Evolutionary conservation across 2,113 vertebrate species (phyloP).

Genomic region (Polyodon spathula): DNA sequence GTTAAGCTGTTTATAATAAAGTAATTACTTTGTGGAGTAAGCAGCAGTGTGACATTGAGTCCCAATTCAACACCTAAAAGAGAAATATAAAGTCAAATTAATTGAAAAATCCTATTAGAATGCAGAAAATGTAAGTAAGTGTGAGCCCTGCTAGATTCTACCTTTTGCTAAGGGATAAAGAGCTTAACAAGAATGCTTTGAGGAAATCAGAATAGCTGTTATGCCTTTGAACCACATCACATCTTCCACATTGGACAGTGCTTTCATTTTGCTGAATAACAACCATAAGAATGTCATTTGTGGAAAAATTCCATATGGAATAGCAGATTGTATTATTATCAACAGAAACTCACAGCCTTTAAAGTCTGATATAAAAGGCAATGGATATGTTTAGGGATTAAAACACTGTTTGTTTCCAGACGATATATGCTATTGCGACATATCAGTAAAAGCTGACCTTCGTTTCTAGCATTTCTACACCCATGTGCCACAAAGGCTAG

Average conservation of each 20-base stretch:
- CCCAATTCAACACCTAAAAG: neutral
- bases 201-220: neutral
- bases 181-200: neutral
- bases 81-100: neutral
- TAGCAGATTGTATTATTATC: neutral
- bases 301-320: neutral
- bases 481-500: neutral
- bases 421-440: neutral
- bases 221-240: neutral
- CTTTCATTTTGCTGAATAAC: neutral
- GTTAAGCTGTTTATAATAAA: neutral
- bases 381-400: neutral
- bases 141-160: neutral
- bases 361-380: neutral
- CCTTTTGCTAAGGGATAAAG: conserved; percentile 1
- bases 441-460: neutral
- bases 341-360: neutral
- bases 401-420: neutral
- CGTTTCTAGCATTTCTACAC: neutral
- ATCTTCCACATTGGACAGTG: neutral
- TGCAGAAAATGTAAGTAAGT: neutral
- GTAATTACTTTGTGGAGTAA: neutral
- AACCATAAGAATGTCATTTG: neutral
- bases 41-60: neutral
- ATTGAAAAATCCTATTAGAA: neutral